Evolutionary conservation across 2,888 invertebrate genomes (phyloP).

Genomic region (Cheilosia urbana): DNA sequence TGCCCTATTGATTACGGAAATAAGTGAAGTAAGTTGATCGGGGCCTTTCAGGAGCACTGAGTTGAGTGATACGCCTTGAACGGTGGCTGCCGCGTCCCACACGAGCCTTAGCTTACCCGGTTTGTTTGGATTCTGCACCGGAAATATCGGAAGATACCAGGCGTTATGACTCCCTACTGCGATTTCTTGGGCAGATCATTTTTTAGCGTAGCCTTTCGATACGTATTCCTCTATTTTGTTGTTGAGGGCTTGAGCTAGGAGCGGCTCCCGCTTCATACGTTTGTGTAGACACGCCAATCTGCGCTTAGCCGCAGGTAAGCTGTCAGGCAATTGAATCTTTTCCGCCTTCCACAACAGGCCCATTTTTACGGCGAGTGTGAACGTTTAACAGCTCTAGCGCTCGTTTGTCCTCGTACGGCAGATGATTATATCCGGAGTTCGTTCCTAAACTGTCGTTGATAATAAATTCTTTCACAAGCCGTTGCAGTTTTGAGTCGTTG

Average conservation of each 20-base stretch:
- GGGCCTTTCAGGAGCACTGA: no score
- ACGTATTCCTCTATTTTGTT: slow-evolving; percentile 8
- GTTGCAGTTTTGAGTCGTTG: no score
- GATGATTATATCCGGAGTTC: not conserved
- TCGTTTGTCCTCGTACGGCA: not conserved
- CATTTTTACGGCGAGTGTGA: not conserved
- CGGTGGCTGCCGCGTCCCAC: slow-evolving; percentile 3
- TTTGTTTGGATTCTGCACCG: no score
- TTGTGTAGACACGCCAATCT: slow-evolving; percentile 1
- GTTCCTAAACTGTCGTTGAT: no score
- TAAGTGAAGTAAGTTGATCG: no score
- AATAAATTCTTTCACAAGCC: no score
- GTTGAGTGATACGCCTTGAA: not conserved
- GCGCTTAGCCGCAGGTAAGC: not conserved
- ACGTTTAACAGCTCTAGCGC: not conserved
- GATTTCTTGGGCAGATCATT: not conserved
- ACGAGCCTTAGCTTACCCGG: not conserved
- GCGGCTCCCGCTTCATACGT: not conserved
- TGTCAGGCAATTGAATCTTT: slow-evolving; percentile 6
- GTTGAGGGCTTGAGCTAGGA: not conserved
- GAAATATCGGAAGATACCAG: not conserved
- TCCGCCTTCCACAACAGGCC: slow-evolving; percentile 3
- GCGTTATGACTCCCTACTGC: not conserved
- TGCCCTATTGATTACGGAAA: no score
- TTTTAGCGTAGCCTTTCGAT: not conserved